Evolutionary conservation across 2,888 invertebrate species (phyloP), one percentile per base, ranked within the genome.

Genomic region (Ormyrus thymus): DNA sequence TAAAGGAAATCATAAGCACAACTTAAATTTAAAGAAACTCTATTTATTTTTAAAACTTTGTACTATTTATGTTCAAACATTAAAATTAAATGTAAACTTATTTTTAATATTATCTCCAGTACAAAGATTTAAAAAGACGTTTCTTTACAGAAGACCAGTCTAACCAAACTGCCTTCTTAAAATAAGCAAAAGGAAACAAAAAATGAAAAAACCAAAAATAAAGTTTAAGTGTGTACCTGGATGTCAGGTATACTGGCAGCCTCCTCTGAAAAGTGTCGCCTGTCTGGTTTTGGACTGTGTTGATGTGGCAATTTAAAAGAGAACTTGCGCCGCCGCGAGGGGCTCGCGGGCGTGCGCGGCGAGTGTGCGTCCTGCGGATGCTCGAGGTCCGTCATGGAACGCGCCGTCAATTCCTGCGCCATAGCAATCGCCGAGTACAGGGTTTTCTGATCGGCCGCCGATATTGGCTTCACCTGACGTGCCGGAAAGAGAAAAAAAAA

Each of bases 371-470:
- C 90, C 84, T 88, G 86, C 59, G 89, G 88, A 84, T 88, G 88
- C 82, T 90, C 90, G 76, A 90, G 87, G 84, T 90, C 89, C 83
- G 89, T 90, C 90, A 90, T 90, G 82, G 89, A 89, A 85, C 89
- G 89, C 66, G 94, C 94, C 62, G 97, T 97, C 80, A 98, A 93
- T 91, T 98, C 97, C 89, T 97, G 97, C 29, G 97, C 98, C 91
- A 98, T 93, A 72, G 97, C 97, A 81, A 98, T 97, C 0, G 98
- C 98, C 29, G 96, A 96, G 85, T 98, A 97, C 80, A 98, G 92
- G 8, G 97, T 96, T 89, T 95, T 96, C 89, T 97, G 95, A 87
- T 98, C 98, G 80, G 97, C 95, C 0, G 97, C 96, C 10, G 98
- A 98, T 91, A 98, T 97, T 4, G 95, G 97, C 90, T 98, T 98